Conservation (phyloP, 2,888 invertebrate species). For the Oconnorella tubifera region DNA sequence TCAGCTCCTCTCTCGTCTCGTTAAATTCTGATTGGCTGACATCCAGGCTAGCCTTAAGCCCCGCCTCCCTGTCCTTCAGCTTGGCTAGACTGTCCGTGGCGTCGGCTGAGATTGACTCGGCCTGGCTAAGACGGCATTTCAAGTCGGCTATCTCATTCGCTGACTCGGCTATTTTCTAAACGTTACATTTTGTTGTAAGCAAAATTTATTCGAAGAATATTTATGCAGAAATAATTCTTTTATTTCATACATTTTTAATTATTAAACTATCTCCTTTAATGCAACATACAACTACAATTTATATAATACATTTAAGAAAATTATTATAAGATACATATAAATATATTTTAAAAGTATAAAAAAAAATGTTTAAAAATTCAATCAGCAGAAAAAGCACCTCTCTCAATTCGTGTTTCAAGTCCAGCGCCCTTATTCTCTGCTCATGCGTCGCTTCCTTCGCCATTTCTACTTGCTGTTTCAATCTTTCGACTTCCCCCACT, state of each 20-base stretch:
- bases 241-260: no score
- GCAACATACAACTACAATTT: no score
- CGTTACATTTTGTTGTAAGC: no score
- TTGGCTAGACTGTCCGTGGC: slow-evolving; percentile 13
- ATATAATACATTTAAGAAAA: no score
- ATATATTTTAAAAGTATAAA: no score
- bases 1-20: slow-evolving; percentile 1
- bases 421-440: slow-evolving; percentile 37
- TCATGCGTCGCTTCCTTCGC: slow-evolving; percentile 32
- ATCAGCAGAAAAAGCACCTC: slow-evolving; percentile 32
- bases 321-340: no score
- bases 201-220: no score
- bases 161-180: slow-evolving; percentile 28
- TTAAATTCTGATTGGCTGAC: slow-evolving; percentile 5
- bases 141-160: slow-evolving; percentile 27
- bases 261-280: no score
- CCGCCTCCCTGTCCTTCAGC: slow-evolving; percentile 13
- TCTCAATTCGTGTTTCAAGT: slow-evolving; percentile 36
- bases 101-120: slow-evolving; percentile 9
- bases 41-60: slow-evolving; percentile 5
- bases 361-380: no score
- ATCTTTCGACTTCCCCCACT: slow-evolving; percentile 1
- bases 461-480: slow-evolving; percentile 34
- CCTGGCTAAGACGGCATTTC: slow-evolving; percentile 12
- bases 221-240: no score